Evolutionary conservation across 35 echinoderm and acorn worm species (phyloP), one percentile per base, ranked within the genome.

Genomic region (Chiridota heheva): DNA sequence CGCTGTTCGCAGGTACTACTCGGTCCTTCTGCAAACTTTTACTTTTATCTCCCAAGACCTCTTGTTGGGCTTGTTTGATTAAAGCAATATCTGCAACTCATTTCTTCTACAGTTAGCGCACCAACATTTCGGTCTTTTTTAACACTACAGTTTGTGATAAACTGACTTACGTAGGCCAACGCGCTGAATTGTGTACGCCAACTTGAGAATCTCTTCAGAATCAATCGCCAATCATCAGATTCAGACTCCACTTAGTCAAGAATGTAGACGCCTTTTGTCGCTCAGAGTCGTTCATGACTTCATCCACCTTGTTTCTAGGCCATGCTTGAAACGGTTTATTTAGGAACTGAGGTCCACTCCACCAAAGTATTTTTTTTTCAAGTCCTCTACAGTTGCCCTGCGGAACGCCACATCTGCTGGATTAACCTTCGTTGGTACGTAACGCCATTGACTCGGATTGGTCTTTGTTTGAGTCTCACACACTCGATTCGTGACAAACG

Each of bases 361-460:
- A 72, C 69, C 69, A 72, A 15, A 45, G 38, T 26, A 15, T 12
- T 40, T 18, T 10, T 42, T 26, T 1, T 2, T 10, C 69, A 72
- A 4, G 1, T 45, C 22, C 36, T 72, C 38, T 15, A 28, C 69
- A 45, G 69, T 43, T 13, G 69, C 22, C 38, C 69, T 35, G 2
- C 73, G n/a, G 10, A 55, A 58, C 8, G 59, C 58, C 1, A 66
- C 24, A 66, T 81, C 77, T 27, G 57, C 77, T 26, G 77, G 77
- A 30, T 81, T 81, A 1, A 61, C 2, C 17, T 63, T 81, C 10
- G 57, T 62, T 25, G 73, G 77, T 27, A 81, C 77, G n/a, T 81
- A 44, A 5, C 60, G 16, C 77, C 77, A 81, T 40, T 65, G 77
- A 40, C 36, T 6, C 4, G 77, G 77, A 44, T 81, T 64, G 8